Evolutionary conservation across 2,888 invertebrate species (phyloP), one percentile per base, ranked within the genome.

Genomic region (Nemapogon koenigi): DNA sequence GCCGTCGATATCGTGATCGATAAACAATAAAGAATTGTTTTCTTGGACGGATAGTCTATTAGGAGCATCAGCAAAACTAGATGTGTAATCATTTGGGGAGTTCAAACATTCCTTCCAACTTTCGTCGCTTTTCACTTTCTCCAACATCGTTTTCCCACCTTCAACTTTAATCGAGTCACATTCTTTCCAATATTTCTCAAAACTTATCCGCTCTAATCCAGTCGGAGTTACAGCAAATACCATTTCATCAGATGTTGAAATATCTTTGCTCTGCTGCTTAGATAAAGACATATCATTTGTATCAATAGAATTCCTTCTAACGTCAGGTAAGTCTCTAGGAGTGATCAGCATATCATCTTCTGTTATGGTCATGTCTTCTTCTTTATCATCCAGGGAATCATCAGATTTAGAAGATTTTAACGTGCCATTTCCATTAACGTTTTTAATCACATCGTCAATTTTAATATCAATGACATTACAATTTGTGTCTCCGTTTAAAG

Each of bases 191-290:
- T 79, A 80, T 36, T 69, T 70, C 41, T 80, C 80, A 6, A 71
- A 80, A 45, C 72, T 80, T n/a, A 80, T 75, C 45, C 79, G 61
- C 50, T 80, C 80, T 47, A 80, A 47, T 0, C 80, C 80, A 1
- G 79, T 80, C 1, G 79, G 80, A 1, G 80, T 80, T 0, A 80
- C 80, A 14, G 79, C 80, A 33, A 80, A 80, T 1, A 80, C 80
- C 79, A 80, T 80, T 62, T 80, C 80, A 27, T 80, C 80, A 2
- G 80, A 80, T 0, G 80, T 80, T 0, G 80, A 80, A 29, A 80
- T 63, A 44, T 80, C 80, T 61, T 68, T 79, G 38, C 79, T 79
- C 38, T 78, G 76, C 32, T 75, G 73, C 49, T 73, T 79, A 1
- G 73, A 73, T 3, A 79, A 48, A 38, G 62, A 57, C 33, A 62